Percentiles rank a stretch among this genome's conserved stretches.
Evolutionary conservation across 2,797 vertebrate species (phyloP).

Genomic region (Anguilla obscura): DNA sequence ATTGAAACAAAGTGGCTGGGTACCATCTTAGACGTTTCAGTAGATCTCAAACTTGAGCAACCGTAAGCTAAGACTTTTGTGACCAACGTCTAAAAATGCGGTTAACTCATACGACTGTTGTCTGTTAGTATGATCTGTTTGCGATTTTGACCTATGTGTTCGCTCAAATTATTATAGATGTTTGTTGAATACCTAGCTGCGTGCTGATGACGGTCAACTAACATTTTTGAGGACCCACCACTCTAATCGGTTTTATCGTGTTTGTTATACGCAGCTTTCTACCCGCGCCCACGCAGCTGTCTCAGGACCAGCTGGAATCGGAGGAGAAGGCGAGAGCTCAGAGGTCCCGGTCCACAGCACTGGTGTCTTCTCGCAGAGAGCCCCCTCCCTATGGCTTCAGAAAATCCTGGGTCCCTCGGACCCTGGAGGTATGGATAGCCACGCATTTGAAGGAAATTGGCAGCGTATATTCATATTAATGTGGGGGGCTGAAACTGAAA

Average conservation of each 20-base stretch:
- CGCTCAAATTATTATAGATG: background rate
- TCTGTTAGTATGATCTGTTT: no score
- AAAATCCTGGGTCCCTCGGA: conserved; percentile 90
- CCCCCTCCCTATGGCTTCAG: conserved; percentile 87
- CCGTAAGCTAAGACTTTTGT: background rate
- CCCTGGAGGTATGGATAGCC: conserved; percentile 75
- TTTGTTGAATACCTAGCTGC: background rate
- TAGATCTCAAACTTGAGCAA: no score
- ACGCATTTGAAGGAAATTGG: background rate
- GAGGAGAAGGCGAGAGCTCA: conserved; percentile 87
- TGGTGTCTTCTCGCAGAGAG: conserved; percentile 87
- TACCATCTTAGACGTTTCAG: background rate
- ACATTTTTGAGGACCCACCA: background rate
- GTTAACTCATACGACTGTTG: background rate
- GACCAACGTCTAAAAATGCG: background rate
- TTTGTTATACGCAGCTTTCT: conserved; percentile 78
- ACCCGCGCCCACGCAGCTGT: conserved; percentile 93
- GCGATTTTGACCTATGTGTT: background rate
- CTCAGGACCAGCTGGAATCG: conserved; percentile 95
- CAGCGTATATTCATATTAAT: background rate
- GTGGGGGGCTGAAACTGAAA: background rate
- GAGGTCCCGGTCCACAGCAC: conserved; percentile 83
- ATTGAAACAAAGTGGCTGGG: background rate
- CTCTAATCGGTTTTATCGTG: background rate
- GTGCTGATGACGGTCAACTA: background rate